Evolutionary conservation across 2,797 vertebrate genomes (phyloP).

Genomic region (Anabacerthia variegaticeps): DNA sequence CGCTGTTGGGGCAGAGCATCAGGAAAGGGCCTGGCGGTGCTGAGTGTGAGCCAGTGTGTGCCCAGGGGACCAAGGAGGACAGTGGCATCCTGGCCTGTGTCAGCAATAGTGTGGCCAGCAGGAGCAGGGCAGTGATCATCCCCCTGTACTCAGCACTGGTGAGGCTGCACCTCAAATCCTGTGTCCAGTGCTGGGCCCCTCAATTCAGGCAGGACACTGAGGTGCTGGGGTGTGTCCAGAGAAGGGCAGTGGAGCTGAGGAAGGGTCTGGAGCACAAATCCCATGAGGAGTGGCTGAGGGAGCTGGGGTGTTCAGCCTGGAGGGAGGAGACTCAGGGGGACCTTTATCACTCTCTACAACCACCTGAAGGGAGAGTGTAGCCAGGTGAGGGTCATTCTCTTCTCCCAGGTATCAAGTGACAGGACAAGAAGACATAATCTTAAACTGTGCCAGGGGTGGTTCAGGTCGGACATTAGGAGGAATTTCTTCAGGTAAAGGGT

Average conservation of each 20-base stretch:
- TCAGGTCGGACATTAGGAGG: neutral
- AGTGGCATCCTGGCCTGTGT: neutral
- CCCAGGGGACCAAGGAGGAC: no score
- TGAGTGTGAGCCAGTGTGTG: neutral
- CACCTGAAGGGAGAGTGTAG: neutral
- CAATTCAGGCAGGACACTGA: neutral
- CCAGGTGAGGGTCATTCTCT: no score
- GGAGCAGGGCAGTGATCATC: neutral
- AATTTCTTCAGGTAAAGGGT: neutral
- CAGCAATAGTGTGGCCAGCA: neutral
- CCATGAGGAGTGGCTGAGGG: neutral
- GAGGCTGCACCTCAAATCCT: fast-evolving
- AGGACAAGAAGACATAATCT: neutral
- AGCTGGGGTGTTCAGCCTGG: neutral
- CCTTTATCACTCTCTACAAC: neutral
- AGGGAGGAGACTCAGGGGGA: neutral
- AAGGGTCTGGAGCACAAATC: neutral
- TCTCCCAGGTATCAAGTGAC: neutral
- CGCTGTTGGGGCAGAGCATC: neutral
- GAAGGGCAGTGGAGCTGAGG: neutral
- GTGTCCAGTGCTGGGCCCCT: neutral
- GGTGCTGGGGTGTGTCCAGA: neutral
- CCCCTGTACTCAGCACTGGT: no score
- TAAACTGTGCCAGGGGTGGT: neutral
- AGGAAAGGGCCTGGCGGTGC: neutral